Evolutionary conservation across 2,113 vertebrate species (phyloP).

Genomic region (Neogale vison): DNA sequence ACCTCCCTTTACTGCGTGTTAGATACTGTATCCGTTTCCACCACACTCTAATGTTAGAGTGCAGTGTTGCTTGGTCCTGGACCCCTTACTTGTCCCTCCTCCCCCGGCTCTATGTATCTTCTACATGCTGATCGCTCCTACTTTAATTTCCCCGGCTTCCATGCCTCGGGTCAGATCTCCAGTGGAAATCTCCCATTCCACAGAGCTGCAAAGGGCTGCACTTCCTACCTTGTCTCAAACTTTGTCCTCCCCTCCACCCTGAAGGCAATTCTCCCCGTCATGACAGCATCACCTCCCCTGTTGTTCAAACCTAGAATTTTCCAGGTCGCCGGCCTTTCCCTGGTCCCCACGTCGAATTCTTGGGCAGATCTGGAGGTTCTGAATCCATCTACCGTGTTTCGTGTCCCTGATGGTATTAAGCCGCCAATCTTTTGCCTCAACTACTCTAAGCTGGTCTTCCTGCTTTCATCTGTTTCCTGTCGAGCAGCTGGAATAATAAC

Average conservation of each 20-base stretch:
- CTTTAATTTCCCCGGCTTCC: background rate
- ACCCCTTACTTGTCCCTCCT: background rate
- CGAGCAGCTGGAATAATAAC: background rate
- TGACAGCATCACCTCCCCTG: background rate
- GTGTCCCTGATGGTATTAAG: background rate
- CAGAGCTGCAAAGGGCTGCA: background rate
- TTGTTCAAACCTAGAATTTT: background rate
- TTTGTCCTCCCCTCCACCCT: background rate
- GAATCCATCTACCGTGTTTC: background rate
- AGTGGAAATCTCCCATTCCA: background rate
- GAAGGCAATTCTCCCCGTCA: background rate
- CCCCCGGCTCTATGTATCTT: background rate
- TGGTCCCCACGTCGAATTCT: background rate
- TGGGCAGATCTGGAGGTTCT: background rate
- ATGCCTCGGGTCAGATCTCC: background rate
- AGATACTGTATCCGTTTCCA: background rate
- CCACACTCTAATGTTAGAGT: background rate
- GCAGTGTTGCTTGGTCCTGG: background rate
- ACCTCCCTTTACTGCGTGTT: background rate
- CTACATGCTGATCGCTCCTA: background rate
- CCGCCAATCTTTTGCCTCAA: background rate
- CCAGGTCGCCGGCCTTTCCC: background rate
- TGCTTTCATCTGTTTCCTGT: background rate
- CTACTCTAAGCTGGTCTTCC: background rate
- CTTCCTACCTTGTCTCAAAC: background rate